Evolutionary conservation across 2,113 vertebrate genomes (phyloP).

Genomic region (Asarcornis scutulata): DNA sequence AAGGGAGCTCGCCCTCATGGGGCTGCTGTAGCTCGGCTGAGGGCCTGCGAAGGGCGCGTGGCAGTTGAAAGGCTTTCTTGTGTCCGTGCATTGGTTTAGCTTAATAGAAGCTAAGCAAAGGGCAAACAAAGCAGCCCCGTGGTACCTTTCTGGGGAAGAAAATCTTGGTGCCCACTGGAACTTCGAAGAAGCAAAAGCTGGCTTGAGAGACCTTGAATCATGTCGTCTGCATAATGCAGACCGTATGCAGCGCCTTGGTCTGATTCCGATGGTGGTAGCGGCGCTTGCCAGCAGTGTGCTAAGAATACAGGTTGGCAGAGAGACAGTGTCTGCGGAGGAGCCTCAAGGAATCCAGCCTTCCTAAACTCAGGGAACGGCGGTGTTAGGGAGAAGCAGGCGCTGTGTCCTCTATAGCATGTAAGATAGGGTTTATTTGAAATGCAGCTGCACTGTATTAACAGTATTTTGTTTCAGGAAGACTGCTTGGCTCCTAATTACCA

Average conservation of each 20-base stretch:
- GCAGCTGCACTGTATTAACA: background rate
- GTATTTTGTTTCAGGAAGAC: background rate
- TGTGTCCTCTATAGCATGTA: background rate
- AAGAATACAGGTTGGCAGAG: background rate
- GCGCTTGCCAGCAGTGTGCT: background rate
- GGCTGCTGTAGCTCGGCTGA: background rate
- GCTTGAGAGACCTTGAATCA: background rate
- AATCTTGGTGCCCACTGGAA: background rate
- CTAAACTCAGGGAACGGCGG: background rate
- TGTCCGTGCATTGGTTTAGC: background rate
- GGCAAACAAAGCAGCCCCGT: background rate
- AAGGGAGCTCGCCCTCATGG: accelerated
- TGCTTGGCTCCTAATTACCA: background rate
- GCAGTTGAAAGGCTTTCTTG: background rate
- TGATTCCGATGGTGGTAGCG: background rate
- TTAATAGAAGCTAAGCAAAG: background rate
- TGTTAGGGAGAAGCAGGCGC: background rate
- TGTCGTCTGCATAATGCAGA: background rate
- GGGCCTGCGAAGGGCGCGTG: background rate
- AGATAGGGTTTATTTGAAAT: background rate
- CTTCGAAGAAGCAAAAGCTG: background rate
- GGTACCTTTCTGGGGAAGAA: background rate
- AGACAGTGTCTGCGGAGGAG: background rate
- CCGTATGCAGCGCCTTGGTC: accelerated
- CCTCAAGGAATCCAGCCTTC: slow-evolving; percentile 17